A percentile compares a stretch with the other conserved stretches of the same genome.
phyloP scores from a whole-genome alignment of 2,797 vertebrate species.

The Heliangelus exortis region DNA sequence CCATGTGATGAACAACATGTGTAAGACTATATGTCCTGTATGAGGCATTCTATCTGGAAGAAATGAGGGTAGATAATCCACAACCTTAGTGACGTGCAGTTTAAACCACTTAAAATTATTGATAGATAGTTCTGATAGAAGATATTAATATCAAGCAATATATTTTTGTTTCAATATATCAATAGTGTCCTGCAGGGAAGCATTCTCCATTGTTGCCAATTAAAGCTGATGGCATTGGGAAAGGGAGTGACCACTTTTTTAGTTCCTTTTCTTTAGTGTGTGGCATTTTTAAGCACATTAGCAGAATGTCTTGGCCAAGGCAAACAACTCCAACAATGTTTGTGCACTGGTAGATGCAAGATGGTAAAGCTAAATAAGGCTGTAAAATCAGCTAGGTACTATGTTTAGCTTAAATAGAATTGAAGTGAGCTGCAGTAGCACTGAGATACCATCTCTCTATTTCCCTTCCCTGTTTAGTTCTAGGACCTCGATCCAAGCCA shows the following conservation, averaged over 20 bases:
- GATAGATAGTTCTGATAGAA: neutral
- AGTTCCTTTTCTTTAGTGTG: neutral
- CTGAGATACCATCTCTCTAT: neutral
- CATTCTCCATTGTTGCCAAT: neutral
- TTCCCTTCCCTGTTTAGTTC: neutral
- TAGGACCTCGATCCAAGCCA: neutral
- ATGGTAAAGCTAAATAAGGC: neutral
- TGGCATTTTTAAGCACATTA: neutral
- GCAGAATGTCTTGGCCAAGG: neutral
- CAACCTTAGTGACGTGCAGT: neutral
- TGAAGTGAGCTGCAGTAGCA: neutral
- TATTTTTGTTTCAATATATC: neutral
- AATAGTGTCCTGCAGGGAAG: neutral
- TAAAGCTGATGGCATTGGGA: neutral
- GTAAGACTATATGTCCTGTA: neutral
- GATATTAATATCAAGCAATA: neutral
- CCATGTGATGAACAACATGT: neutral
- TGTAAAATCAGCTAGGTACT: neutral
- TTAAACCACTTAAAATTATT: neutral
- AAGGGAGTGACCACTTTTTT: neutral
- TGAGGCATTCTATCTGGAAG: neutral
- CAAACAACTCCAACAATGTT: neutral
- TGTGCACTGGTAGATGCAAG: neutral
- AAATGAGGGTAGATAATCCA: neutral
- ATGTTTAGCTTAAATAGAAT: neutral